Conservation (phyloP, 2,888 invertebrate genomes). For the Leptopterna dolabrata region DNA sequence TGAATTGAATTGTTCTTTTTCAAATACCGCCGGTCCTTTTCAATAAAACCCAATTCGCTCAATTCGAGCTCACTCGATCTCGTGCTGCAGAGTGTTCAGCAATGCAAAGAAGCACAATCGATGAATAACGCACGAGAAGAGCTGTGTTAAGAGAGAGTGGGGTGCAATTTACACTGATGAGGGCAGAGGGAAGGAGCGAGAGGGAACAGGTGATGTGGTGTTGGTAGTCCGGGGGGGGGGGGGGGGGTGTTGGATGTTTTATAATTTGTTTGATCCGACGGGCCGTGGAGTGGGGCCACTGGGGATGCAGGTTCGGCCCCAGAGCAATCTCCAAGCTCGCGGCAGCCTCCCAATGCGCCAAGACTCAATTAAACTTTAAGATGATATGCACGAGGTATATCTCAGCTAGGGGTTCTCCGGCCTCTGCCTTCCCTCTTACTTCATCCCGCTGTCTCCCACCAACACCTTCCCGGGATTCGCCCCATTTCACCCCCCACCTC, state of each 20-base stretch:
- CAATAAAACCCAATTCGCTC: no score
- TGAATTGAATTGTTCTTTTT: no score
- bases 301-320: conserved; percentile 56
- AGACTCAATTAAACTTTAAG: conserved; percentile 81
- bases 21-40: no score
- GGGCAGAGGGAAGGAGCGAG: not conserved
- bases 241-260: conserved; percentile 65
- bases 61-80: no score
- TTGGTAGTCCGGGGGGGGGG: not conserved
- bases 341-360: conserved; percentile 69
- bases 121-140: not conserved
- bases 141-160: not conserved
- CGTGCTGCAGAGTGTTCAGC: no score
- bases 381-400: conserved; percentile 70
- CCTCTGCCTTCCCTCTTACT: not conserved
- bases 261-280: conserved; percentile 68
- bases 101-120: not conserved
- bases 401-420: conserved; percentile 26
- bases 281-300: conserved; percentile 61
- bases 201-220: not conserved
- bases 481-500: no score
- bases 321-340: conserved; percentile 60
- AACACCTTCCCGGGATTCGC: not conserved
- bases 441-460: not conserved
- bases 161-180: not conserved